These are phyloP conservation scores for Brachypterus glaber DNA, from an alignment of 2,888 invertebrate species.

Conservation along the genomic window DNA sequence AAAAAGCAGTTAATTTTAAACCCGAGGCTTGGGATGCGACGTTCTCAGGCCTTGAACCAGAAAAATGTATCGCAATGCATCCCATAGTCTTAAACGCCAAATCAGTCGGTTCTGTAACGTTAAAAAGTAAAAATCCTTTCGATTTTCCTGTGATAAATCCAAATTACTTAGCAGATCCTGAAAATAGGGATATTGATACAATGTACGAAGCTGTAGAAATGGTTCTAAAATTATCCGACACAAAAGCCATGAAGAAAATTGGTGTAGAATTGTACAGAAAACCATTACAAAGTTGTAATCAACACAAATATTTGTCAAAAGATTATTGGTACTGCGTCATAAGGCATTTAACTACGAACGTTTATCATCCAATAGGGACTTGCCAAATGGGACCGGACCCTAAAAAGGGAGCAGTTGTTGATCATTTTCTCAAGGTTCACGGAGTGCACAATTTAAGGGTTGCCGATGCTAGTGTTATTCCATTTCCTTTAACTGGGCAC, in stretches of 20 bases:
- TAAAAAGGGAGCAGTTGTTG: conserved; percentile 52
- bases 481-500: conserved; percentile 52
- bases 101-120: no score
- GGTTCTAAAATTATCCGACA: conserved; percentile 39
- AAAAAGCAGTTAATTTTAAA: no score
- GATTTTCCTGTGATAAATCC: conserved; percentile 61
- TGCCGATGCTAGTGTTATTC: conserved; percentile 56
- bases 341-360: conserved; percentile 46
- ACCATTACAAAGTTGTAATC: conserved; percentile 38
- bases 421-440: conserved; percentile 50
- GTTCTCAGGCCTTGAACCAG: no score
- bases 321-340: conserved; percentile 59
- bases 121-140: no score
- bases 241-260: conserved; percentile 44
- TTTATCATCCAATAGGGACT: conserved; percentile 58
- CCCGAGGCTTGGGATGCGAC: no score
- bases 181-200: conserved; percentile 40
- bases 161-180: conserved; percentile 55
- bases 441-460: conserved; percentile 51
- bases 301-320: conserved; percentile 44
- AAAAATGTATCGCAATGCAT: no score
- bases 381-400: conserved; percentile 56
- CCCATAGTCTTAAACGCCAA: no score
- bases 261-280: conserved; percentile 36
- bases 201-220: conserved; percentile 45